Conservation (phyloP, 2,888 invertebrate genomes). For the Hedya salicella region DNA sequence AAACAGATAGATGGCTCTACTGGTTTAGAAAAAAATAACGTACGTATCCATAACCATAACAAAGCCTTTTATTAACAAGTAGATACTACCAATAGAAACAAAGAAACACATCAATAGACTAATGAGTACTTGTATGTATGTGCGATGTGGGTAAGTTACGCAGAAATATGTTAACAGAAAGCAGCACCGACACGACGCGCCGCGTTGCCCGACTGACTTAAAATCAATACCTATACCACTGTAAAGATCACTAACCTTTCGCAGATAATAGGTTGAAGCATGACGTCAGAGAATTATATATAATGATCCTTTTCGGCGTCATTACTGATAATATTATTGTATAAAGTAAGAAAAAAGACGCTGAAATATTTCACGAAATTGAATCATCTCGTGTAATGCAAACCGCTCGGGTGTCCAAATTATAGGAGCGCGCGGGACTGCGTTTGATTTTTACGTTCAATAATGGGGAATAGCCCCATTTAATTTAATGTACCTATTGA, state of each 20-base stretch:
- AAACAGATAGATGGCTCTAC: no score
- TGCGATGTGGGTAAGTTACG: background rate
- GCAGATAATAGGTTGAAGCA: slow-evolving; percentile 4
- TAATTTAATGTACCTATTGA: no score
- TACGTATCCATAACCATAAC: no score
- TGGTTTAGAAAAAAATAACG: no score
- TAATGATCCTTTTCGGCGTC: slow-evolving; percentile 11
- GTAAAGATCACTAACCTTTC: slow-evolving; percentile 15
- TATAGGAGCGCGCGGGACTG: background rate
- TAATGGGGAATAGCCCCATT: no score
- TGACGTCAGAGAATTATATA: slow-evolving; percentile 13
- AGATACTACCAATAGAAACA: background rate
- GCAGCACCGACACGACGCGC: slow-evolving; percentile 2
- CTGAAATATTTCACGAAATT: background rate
- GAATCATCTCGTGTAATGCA: slow-evolving; percentile 2
- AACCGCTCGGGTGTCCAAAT: slow-evolving; percentile 12
- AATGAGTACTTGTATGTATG: background rate
- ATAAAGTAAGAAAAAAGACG: background rate
- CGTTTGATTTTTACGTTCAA: background rate
- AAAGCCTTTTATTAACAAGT: no score
- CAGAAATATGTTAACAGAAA: background rate
- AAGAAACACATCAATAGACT: background rate
- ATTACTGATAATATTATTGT: background rate
- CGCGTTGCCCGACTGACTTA: slow-evolving; percentile 7
- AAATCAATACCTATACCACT: slow-evolving; percentile 15